Percentiles rank a stretch among this genome's conserved stretches.
Conservation (phyloP, 2,888 invertebrate genomes). For the Ariolimax columbianus region DNA sequence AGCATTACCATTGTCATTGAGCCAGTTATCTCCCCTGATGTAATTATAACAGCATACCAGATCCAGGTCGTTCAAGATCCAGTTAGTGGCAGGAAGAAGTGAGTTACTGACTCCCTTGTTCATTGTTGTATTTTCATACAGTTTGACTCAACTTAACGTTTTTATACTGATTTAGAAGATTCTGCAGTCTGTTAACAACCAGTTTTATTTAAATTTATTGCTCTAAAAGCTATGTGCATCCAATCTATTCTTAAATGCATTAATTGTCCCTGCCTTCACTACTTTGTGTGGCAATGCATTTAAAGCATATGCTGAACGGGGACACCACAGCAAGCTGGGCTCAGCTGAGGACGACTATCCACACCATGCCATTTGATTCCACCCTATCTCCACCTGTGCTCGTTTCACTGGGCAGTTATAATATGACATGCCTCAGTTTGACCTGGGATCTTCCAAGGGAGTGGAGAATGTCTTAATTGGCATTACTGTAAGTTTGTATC, state of each 20-base stretch:
- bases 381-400: conserved; percentile 13
- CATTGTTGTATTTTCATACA: too few relatives aligned
- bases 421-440: conserved; percentile 20
- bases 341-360: conserved; percentile 9
- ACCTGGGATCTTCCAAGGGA: conserved; percentile 35
- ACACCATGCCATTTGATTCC: conserved; percentile 46
- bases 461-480: conserved; percentile 20
- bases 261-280: too few relatives aligned
- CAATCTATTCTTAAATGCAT: too few relatives aligned
- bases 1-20: conserved; percentile 85
- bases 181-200: too few relatives aligned
- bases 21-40: conserved; percentile 86
- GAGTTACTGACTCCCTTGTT: not conserved
- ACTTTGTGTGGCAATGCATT: too few relatives aligned
- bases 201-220: too few relatives aligned
- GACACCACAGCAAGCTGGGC: conserved; percentile 79
- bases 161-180: too few relatives aligned
- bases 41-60: conserved; percentile 87
- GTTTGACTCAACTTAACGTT: too few relatives aligned
- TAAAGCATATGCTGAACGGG: conserved; percentile 83
- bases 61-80: conserved; percentile 83
- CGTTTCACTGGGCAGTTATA: conserved; percentile 22
- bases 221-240: too few relatives aligned
- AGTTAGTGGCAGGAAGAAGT: conserved; percentile 6
- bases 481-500: conserved; percentile 6